Evolutionary conservation across 2,888 invertebrate species (phyloP), one percentile per base, ranked within the genome.

Genomic region (Glaucopsyche alexis): DNA sequence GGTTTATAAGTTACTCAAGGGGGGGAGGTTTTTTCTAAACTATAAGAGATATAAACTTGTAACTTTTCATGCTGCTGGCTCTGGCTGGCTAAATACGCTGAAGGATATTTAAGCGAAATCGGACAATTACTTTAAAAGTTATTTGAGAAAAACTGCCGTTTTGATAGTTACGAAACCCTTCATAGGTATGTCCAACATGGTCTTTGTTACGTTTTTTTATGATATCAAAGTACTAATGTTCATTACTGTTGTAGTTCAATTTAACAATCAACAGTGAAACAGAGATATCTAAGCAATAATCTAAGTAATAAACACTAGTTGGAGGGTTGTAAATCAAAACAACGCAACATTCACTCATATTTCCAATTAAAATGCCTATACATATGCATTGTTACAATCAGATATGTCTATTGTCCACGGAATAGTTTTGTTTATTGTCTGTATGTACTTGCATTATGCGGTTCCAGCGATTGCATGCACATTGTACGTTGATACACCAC

Each of bases 361-460:
- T 90, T 87, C 91, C 86, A 89, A 90, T 92, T 91, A 91, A 89
- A 87, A 90, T 90, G 87, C 89, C 89, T 87, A 84, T 87, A 85
- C 84, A 83, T 86, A 85, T 86, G 88, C 87, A 85, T 84, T 84
- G 87, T 84, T 84, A 84, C 82, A 89, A 89, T 90, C 90, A 85
- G 84, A 91, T 90, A 85, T 84, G 88, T 85, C 90, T 88, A 92
- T 92, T 92, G 91, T 91, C 85, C 84, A 83, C 78, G 79, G 85
- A 84, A 84, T 86, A 86, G 88, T 87, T 85, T 84, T 83, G 85
- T 83, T 76, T 77, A 79, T 82, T 83, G 80, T 77, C 79, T 81
- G 77, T 77, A 82, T 72, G 52, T 66, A 72, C 72, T 64, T 83
- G 83, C 81, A 83, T 82, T 83, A 82, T 84, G 84, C 80, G 81